Evolutionary conservation across 2,888 invertebrate species (phyloP), one percentile per base, ranked within the genome.

Genomic region (Lasioglossum villosulum): DNA sequence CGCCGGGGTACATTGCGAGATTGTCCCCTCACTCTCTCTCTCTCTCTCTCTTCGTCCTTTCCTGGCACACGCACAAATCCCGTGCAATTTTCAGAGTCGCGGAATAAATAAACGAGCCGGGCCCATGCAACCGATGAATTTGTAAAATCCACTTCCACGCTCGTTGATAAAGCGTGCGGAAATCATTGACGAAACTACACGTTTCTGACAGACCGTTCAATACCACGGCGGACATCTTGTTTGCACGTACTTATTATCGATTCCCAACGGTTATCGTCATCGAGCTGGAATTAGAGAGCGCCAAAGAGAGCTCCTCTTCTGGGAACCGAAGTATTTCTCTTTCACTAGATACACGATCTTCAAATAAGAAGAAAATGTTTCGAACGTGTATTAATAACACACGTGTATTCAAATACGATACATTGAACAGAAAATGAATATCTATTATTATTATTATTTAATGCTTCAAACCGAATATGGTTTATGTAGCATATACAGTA

Each of bases 61-160:
- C 16, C 30, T 30, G 63, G 30, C 63, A n/a, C 48, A 19, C 68
- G 34, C 66, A 83, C 76, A 83, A 83, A 83, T 82, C 83, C 34
- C 23, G 4, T n/a, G 71, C 83, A 75, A 82, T 83, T 82, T 71
- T 75, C 75, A 48, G 52, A 34, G 19, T 30, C 27, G 42, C n/a
- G n/a, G n/a, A 34, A 77, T 82, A 82, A 75, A 71, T 75, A 45
- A 80, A 52, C 72, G 56, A 23, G 10, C 12, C 2, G 4, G 48
- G 19, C 27, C 37, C 63, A 63, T 78, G 71, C 37, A 37, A 77
- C 71, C 71, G 71, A 63, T 45, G 56, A 59, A 48, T 45, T 37
- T 78, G 34, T 68, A 30, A 27, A 70, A 81, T 72, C 48, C 68
- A 77, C 76, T 77, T 48, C 66, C 56, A 45, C 34, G 63, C 16